Base-by-base conservation (phyloP, 1,140 invertebrate species). In the Geopemphigus sp. region DNA sequence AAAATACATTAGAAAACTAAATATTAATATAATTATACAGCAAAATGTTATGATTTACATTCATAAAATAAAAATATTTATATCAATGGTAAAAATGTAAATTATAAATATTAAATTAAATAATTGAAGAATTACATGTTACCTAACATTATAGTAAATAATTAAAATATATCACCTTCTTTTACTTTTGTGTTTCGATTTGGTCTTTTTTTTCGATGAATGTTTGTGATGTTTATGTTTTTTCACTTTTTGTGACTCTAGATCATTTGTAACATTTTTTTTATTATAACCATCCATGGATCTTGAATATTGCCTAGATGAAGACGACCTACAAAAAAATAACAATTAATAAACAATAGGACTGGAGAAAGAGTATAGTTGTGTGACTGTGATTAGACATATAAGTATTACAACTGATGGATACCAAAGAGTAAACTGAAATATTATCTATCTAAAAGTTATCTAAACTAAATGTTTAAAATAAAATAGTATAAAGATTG, bases 131-230 rank as follows among this genome's bases (percentile, higher is more conserved):
- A n/a, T 39, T 4, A 39, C 8, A 8, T 39, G 32, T 39, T 39
- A 39, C 8, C 8, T 39, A 50, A 11, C 12, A 26, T 73, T n/a
- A 32, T 4, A n/a, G 19, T n/a, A 39, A n/a, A 17, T 57, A 17
- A 32, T 54, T 26, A 29, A 15, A 0, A 50, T 19, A 39, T 61
- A 14, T 39, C 45, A 59, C 56, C 73, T 76, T 57, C 12, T 61
- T 76, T 22, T 76, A 24, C 32, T 76, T 45, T 76, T 76, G 8
- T 61, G 73, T 26, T 76, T 76, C 11, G 73, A 76, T 76, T 76
- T 74, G 6, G 72, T 56, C 32, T 74, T 76, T 17, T 76, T 76
- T 76, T 76, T 76, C 22, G 72, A 76, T 1, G 56, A 76, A 76
- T 59, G 53, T 26, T 17, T 74, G 14, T 72, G 24, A 17, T 74